These are phyloP conservation scores for Drosophila mayri DNA, from an alignment of 1,140 invertebrate species.

Conservation along the genomic window DNA sequence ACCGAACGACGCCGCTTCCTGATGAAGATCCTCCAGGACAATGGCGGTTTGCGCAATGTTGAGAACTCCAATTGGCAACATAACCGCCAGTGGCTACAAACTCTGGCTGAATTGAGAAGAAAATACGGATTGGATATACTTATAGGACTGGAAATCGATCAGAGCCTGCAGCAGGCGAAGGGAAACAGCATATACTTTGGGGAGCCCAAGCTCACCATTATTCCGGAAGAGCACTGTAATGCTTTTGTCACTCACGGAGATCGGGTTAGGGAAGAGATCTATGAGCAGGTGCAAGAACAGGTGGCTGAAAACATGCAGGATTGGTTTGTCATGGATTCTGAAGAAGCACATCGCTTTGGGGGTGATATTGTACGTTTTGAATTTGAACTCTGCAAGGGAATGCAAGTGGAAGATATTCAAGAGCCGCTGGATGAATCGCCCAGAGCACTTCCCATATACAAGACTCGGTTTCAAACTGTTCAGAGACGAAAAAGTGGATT, in stretches of 20 bases:
- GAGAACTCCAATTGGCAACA: constrained; percentile 59
- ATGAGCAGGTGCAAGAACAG: constrained; percentile 56
- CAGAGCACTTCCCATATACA: constrained; percentile 1
- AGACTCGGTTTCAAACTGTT: constrained; percentile 34
- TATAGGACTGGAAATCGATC: constrained; percentile 68
- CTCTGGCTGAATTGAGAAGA: constrained; percentile 47
- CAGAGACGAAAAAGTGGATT: constrained; percentile 40
- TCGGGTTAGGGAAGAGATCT: constrained; percentile 36
- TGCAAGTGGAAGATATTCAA: constrained; percentile 46
- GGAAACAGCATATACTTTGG: constrained; percentile 62
- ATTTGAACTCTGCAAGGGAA: constrained; percentile 74
- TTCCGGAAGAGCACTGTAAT: constrained; percentile 68
- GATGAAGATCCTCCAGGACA: constrained; percentile 55
- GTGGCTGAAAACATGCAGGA: constrained; percentile 57
- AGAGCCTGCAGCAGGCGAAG: constrained; percentile 53
- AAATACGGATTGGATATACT: constrained; percentile 78
- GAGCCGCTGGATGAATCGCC: constrained; percentile 15
- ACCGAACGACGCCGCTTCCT: constrained; percentile 45
- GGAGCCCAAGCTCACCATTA: constrained; percentile 66
- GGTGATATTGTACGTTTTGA: constrained; percentile 75
- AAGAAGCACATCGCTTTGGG: constrained; percentile 53
- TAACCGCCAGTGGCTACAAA: constrained; percentile 61
- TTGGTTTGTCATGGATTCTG: constrained; percentile 60
- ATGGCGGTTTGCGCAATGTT: constrained; percentile 61
- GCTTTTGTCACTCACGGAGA: constrained; percentile 21